phyloP scores from a whole-genome alignment of 2,797 vertebrate species.

The Typhlichthys subterraneus region DNA sequence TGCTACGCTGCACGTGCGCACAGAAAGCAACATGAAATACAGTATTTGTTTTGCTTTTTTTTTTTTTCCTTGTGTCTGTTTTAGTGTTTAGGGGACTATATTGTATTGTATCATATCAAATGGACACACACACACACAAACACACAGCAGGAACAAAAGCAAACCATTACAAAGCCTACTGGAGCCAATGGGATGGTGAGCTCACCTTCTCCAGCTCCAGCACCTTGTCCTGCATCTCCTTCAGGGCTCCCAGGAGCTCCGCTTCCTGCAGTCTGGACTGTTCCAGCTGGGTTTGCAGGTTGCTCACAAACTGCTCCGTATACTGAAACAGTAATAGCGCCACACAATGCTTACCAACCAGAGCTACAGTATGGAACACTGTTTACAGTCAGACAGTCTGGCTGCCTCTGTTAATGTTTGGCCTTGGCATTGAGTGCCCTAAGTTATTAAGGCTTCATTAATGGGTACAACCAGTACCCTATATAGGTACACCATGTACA shows the following conservation, averaged over 20 bases:
- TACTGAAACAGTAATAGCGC: constrained; percentile 58
- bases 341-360: not conserved
- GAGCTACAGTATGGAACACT: too few species aligned
- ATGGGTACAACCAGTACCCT: too few species aligned
- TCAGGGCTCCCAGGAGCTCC: constrained; percentile 86
- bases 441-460: too few species aligned
- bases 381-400: too few species aligned
- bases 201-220: constrained; percentile 92
- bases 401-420: too few species aligned
- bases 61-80: too few species aligned
- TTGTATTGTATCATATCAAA: too few species aligned
- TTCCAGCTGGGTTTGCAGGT: constrained; percentile 88
- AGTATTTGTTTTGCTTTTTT: too few species aligned
- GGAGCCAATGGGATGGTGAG: not conserved
- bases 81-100: too few species aligned
- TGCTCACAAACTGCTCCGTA: constrained; percentile 86
- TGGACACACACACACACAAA: not conserved
- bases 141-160: not conserved
- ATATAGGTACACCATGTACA: too few species aligned
- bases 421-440: too few species aligned
- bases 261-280: constrained; percentile 87
- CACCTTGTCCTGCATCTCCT: constrained; percentile 96
- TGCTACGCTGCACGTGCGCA: constrained; percentile 79
- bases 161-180: not conserved
- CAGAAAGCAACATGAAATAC: constrained; percentile 6